Percentiles rank a stretch among this genome's conserved stretches.
Evolutionary conservation across 2,797 vertebrate genomes (phyloP).

Genomic region (Saguinus oedipus): DNA sequence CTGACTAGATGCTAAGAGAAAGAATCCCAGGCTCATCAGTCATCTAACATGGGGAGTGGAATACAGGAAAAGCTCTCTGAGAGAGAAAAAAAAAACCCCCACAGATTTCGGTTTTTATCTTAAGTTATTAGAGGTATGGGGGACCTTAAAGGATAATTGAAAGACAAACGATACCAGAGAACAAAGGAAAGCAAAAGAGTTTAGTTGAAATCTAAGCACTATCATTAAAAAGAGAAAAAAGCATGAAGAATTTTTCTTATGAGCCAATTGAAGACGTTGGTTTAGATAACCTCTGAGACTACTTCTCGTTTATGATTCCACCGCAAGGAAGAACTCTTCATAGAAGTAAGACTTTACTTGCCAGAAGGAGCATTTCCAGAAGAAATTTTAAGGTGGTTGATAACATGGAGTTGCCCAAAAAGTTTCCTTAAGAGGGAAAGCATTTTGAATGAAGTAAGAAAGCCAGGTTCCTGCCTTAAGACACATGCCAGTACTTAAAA

Average conservation of each 20-base stretch:
- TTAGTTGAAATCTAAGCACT: neutral
- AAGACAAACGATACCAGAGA: neutral
- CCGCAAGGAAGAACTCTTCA: neutral
- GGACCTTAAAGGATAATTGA: neutral
- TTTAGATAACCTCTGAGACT: neutral
- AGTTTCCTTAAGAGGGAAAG: neutral
- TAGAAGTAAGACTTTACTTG: neutral
- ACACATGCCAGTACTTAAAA: neutral
- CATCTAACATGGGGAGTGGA: neutral
- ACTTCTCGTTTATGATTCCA: neutral
- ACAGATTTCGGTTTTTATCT: neutral
- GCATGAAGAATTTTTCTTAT: constrained; percentile 23
- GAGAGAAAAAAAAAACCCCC: neutral
- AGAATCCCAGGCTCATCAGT: neutral
- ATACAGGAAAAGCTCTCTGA: neutral
- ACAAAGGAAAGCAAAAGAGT: neutral
- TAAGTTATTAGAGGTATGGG: neutral
- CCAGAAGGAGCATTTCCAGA: neutral
- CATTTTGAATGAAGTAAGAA: constrained; percentile 30
- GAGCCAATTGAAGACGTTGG: neutral
- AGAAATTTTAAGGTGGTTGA: neutral
- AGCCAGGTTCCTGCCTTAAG: neutral
- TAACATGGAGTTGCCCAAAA: neutral
- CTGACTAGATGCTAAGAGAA: neutral
- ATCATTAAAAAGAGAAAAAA: constrained; percentile 12